Conservation (phyloP, 23 tunicate species). For the Corella eumyota region DNA sequence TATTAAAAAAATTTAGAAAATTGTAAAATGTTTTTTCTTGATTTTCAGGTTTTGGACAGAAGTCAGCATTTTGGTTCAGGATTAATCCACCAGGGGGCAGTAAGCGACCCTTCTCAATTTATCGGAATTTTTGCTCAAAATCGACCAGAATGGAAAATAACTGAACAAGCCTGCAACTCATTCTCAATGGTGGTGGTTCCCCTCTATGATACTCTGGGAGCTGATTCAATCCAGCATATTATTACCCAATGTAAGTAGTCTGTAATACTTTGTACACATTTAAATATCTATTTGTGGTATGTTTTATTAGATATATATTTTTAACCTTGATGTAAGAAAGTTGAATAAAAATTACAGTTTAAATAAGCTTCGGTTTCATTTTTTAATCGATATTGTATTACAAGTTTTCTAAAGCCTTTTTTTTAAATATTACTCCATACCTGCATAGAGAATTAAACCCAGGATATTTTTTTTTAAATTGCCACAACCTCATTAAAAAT, state of each 20-base stretch:
- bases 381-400: too few species aligned
- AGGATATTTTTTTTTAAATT: too few species aligned
- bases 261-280: too few species aligned
- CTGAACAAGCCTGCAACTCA: slow-evolving; percentile 79
- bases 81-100: slow-evolving; percentile 60
- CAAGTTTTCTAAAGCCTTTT: too few species aligned
- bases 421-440: too few species aligned
- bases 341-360: too few species aligned
- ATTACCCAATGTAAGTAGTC: slow-evolving; percentile 53
- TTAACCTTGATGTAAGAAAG: too few species aligned
- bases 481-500: too few species aligned
- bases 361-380: background rate
- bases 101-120: slow-evolving; percentile 34
- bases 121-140: slow-evolving; percentile 87
- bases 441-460: too few species aligned
- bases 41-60: slow-evolving; percentile 48
- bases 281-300: background rate
- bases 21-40: too few species aligned
- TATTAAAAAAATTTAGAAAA: background rate
- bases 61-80: slow-evolving; percentile 71
- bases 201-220: slow-evolving; percentile 77
- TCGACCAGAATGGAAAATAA: slow-evolving; percentile 74
- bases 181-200: slow-evolving; percentile 92
- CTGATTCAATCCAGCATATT: slow-evolving; percentile 48
- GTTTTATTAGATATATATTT: too few species aligned